Evolutionary conservation across 2,888 invertebrate genomes (phyloP).

Genomic region (Liopterus haemorrhoidalis): DNA sequence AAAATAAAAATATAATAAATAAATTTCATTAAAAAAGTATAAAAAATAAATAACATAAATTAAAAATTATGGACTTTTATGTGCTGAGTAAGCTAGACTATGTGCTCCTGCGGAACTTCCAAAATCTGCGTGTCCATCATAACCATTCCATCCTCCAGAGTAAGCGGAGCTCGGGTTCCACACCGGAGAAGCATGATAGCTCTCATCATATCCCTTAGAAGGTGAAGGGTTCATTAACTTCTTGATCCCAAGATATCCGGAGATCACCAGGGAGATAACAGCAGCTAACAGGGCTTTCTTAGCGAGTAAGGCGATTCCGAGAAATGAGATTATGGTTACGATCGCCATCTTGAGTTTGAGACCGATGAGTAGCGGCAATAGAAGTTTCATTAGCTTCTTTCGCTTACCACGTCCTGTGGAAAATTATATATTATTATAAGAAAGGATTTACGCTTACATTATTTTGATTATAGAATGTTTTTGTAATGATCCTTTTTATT

Average conservation of each 20-base stretch:
- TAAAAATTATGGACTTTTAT: too few relatives aligned
- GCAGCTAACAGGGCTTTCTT: slow-evolving; percentile 59
- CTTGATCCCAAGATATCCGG: slow-evolving; percentile 45
- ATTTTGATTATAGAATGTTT: too few relatives aligned
- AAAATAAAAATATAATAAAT: too few relatives aligned
- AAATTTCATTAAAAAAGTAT: too few relatives aligned
- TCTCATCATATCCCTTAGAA: too few relatives aligned
- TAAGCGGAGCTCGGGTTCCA: slow-evolving; percentile 33
- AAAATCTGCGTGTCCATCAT: too few relatives aligned
- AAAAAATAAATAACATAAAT: too few relatives aligned
- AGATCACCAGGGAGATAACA: slow-evolving; percentile 54
- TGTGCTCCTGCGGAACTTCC: too few relatives aligned
- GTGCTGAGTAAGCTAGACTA: too few relatives aligned
- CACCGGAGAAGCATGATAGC: slow-evolving; percentile 37
- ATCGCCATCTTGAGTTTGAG: slow-evolving; percentile 55
- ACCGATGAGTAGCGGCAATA: slow-evolving; percentile 54
- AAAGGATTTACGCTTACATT: too few relatives aligned
- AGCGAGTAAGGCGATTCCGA: slow-evolving; percentile 55
- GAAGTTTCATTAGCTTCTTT: slow-evolving; percentile 48
- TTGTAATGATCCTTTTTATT: too few relatives aligned
- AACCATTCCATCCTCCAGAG: too few relatives aligned
- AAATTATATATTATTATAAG: neutral
- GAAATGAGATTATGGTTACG: slow-evolving; percentile 51
- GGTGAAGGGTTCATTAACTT: slow-evolving; percentile 15
- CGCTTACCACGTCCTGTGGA: slow-evolving; percentile 52